Percentiles rank a stretch among this genome's conserved stretches.
Conservation (phyloP, 2,113 vertebrate species). For the Cheirogaleus medius region DNA sequence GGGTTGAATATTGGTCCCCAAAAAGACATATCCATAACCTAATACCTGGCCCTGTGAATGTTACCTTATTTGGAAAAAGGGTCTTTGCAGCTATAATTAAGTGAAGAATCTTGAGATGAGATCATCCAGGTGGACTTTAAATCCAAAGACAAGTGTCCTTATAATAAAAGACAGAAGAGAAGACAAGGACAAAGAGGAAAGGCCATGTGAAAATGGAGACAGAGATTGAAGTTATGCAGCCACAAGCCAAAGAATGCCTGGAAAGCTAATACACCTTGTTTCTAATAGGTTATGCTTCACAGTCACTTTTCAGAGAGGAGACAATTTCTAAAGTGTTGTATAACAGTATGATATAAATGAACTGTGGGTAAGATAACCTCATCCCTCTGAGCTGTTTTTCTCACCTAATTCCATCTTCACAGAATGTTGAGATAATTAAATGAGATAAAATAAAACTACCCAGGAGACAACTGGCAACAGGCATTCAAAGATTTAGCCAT, state of each 20-base stretch:
- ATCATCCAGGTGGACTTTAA: not conserved
- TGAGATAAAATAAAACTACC: not conserved
- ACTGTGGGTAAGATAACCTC: not conserved
- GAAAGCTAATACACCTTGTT: not conserved
- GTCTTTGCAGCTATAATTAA: conserved; percentile 43
- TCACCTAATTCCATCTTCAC: not conserved
- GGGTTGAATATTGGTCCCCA: not conserved
- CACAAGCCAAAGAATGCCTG: not conserved
- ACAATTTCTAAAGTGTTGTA: not conserved
- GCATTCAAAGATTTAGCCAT: not conserved
- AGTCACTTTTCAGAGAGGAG: not conserved
- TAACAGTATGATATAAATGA: not conserved
- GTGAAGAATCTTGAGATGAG: conserved; percentile 34
- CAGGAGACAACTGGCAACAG: conserved; percentile 8
- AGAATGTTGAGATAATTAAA: conserved; percentile 21
- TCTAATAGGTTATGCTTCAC: not conserved
- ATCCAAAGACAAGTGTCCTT: not conserved
- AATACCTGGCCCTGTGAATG: not conserved
- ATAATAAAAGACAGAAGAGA: conserved; percentile 6
- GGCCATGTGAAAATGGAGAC: not conserved
- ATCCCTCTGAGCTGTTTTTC: not conserved
- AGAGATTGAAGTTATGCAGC: not conserved
- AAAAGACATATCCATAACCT: not conserved
- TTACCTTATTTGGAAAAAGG: conserved; percentile 14
- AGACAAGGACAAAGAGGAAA: not conserved